These are phyloP conservation scores for Catharus ustulatus DNA, from an alignment of 2,797 vertebrate genomes.

Conservation along the genomic window DNA sequence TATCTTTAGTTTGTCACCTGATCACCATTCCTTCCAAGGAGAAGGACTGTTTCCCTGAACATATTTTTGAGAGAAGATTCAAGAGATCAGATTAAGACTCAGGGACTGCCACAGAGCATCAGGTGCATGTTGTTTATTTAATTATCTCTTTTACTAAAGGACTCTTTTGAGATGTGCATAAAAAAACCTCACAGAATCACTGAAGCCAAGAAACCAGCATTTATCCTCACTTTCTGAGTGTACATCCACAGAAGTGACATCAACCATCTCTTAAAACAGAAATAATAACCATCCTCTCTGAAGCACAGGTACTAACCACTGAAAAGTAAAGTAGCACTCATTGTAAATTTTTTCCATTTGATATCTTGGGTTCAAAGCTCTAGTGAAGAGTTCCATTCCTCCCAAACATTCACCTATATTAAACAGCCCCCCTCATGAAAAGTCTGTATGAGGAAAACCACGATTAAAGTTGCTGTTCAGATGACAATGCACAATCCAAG, in stretches of 20 bases:
- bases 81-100: not conserved
- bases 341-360: fast-evolving
- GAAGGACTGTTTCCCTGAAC: not conserved
- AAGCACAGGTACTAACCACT: not conserved
- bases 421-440: not conserved
- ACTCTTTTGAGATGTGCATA: not conserved
- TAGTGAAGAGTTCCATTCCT: not conserved
- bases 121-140: not conserved
- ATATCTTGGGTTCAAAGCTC: not conserved
- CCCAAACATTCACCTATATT: not conserved
- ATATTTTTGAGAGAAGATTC: not conserved
- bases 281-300: not conserved
- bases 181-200: not conserved
- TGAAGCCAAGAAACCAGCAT: not conserved
- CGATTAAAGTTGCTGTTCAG: not conserved
- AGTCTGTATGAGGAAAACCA: not conserved
- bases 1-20: fast-evolving
- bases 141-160: not conserved
- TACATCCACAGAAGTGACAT: not conserved
- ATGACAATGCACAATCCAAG: not conserved
- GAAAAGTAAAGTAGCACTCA: not conserved
- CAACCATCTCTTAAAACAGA: not conserved
- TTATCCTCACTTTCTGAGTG: not conserved
- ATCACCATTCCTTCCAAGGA: not conserved
- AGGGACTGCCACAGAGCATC: not conserved